phyloP scores from a whole-genome alignment of 2,888 invertebrate species.

The Coelopa pilipes region DNA sequence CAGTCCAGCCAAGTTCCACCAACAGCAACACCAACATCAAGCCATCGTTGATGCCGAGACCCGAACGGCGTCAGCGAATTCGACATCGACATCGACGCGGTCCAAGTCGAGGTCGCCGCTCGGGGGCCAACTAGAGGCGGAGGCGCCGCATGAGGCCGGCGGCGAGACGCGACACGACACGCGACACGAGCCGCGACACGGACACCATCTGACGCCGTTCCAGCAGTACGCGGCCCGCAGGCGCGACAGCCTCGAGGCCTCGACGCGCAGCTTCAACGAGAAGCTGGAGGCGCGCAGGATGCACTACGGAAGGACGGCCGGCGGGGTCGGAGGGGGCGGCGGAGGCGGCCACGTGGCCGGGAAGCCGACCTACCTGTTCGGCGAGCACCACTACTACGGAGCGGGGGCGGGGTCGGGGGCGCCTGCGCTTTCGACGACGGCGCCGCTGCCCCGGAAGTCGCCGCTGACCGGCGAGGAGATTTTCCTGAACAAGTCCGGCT shows the following conservation, averaged over 20 bases:
- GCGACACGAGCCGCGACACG: conserved; percentile 52
- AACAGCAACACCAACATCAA: conserved; percentile 40
- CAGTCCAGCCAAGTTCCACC: conserved; percentile 53
- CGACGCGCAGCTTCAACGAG: conserved; percentile 63
- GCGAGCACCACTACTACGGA: conserved; percentile 57
- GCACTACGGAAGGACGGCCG: conserved; percentile 62
- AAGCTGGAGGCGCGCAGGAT: conserved; percentile 65
- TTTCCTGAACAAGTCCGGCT: conserved; percentile 67
- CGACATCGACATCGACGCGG: conserved; percentile 30
- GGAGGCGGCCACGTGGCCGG: conserved; percentile 41
- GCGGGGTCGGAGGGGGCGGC: conserved; percentile 45
- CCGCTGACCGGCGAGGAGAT: conserved; percentile 60
- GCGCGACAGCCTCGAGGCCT: conserved; percentile 63
- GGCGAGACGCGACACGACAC: conserved; percentile 45
- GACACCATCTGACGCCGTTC: conserved; percentile 51
- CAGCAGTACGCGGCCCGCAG: conserved; percentile 62
- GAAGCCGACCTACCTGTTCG: conserved; percentile 64
- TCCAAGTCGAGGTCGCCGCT: conserved; percentile 19
- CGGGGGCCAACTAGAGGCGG: conserved; percentile 40
- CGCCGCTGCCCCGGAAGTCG: conserved; percentile 51
- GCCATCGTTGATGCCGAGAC: too few species aligned
- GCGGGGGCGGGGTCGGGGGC: conserved; percentile 30
- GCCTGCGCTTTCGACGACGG: background rate
- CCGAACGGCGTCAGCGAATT: conserved; percentile 22
- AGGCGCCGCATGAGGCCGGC: conserved; percentile 10